Base-by-base conservation (phyloP, 2,113 vertebrate species). In the Boulengeromyrus knoepffleri region DNA sequence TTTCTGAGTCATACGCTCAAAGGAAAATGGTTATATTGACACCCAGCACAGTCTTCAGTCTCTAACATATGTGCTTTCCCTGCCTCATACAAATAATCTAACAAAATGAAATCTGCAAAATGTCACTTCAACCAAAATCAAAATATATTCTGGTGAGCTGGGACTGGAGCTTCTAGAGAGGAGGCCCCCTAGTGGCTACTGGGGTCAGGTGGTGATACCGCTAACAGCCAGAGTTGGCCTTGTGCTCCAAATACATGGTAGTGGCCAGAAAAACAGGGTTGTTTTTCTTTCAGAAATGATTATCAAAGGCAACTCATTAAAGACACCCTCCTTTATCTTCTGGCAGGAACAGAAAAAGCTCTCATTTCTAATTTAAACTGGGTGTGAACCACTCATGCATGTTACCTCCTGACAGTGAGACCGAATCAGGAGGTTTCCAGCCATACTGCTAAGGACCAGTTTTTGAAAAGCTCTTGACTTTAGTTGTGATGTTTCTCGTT, bases 251-350 rank as follows among this genome's bases (percentile, higher is more conserved):
- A 31, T 4, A 27, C n/a, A 70, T 70, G n/a, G 27, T 70, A 27
- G 74, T n/a, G 39, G 83, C 24, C 83, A 85, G 83, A 85, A 17
- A 46, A 21, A 47, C 15, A 85, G 83, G 46, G 83, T 47, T 85
- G 83, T 85, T 85, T 85, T 42, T 47, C 45, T 47, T 85, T 46
- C 2, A 47, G 45, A 46, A 85, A 85, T 47, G 21, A 47, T 47
- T 45, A 85, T 85, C 45, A 85, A 85, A 85, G 45, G 46, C 83
- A 47, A 27, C 83, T 85, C 45, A 85, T 85, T 85, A 85, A 47
- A 45, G 45, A 47, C 39, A 13, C 19, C 19, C 45, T 85, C 83
- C 83, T 85, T 85, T 47, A 85, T 85, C 83, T 85, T 85, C 83
- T 47, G 45, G 42, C 21, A 47, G 39, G 45, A 85, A n/a, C 83